Evolutionary conservation across 2,888 invertebrate species (phyloP).

Genomic region (Trilocha varians): DNA sequence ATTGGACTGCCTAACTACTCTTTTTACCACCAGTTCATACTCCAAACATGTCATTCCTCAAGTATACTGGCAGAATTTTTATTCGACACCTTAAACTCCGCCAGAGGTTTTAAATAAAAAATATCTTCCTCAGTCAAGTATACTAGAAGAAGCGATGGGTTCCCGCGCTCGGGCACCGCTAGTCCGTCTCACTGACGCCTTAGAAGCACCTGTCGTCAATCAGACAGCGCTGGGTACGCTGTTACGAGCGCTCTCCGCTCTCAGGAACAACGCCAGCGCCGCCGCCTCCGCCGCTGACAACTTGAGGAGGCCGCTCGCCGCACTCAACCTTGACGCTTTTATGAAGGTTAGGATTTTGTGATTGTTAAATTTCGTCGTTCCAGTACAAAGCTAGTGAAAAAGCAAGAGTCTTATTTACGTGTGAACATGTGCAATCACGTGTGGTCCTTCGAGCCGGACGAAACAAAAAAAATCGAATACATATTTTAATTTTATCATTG

Average conservation of each 20-base stretch:
- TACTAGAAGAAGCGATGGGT: conserved; percentile 82
- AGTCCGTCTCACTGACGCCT: conserved; percentile 81
- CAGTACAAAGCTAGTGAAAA: no score
- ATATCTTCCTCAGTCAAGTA: conserved; percentile 75
- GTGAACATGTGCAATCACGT: no score
- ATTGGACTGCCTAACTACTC: no score
- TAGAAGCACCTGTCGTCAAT: conserved; percentile 84
- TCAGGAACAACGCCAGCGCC: conserved; percentile 82
- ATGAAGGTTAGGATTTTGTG: conserved; percentile 44
- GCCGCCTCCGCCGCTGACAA: conserved; percentile 85
- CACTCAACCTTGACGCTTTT: conserved; percentile 77
- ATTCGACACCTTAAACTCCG: no score
- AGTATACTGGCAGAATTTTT: no score
- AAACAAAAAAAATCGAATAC: no score
- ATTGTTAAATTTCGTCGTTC: neutral
- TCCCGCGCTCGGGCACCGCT: conserved; percentile 80
- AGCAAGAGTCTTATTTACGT: no score
- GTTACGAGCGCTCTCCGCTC: conserved; percentile 78
- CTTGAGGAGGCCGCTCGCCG: conserved; percentile 79
- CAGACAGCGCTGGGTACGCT: conserved; percentile 82
- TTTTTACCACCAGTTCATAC: neutral
- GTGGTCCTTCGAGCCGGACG: no score
- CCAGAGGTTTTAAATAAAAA: neutral
- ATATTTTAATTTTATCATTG: no score
- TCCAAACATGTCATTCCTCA: neutral